These are phyloP conservation scores for Spongilla lacustris DNA, from an alignment of 37 sponge, comb jelly and placozoan species.

Conservation along the genomic window DNA sequence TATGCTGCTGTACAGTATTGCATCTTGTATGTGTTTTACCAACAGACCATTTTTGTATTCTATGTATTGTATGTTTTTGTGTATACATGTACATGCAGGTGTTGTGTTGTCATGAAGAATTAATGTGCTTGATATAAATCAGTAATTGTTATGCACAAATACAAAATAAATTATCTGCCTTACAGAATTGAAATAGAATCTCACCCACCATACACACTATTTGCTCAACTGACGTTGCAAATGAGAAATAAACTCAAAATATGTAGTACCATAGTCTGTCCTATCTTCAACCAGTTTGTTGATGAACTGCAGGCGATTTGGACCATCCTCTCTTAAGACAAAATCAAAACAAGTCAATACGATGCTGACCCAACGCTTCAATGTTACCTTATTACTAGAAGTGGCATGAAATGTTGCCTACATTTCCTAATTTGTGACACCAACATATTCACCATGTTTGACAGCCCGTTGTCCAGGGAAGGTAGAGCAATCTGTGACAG, in stretches of 20 bases:
- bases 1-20: not conserved
- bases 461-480: slow-evolving; percentile 50
- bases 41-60: not conserved
- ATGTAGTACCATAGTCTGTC: slow-evolving; percentile 87
- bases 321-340: slow-evolving; percentile 77
- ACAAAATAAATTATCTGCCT: not conserved
- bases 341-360: not conserved
- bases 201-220: slow-evolving; percentile 9
- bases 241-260: slow-evolving; percentile 87
- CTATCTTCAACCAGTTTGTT: slow-evolving; percentile 91
- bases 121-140: not conserved
- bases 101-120: not conserved
- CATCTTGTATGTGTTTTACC: not conserved
- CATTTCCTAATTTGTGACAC: slow-evolving; percentile 42
- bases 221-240: slow-evolving; percentile 60
- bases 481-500: slow-evolving; percentile 46
- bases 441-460: slow-evolving; percentile 37
- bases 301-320: slow-evolving; percentile 64
- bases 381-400: slow-evolving; percentile 59
- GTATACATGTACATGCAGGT: not conserved
- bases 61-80: not conserved
- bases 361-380: not conserved
- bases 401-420: slow-evolving; percentile 60
- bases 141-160: not conserved
- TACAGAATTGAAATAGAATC: not conserved